Conservation (phyloP, 2,888 invertebrate species). For the Archips crataeganus region DNA sequence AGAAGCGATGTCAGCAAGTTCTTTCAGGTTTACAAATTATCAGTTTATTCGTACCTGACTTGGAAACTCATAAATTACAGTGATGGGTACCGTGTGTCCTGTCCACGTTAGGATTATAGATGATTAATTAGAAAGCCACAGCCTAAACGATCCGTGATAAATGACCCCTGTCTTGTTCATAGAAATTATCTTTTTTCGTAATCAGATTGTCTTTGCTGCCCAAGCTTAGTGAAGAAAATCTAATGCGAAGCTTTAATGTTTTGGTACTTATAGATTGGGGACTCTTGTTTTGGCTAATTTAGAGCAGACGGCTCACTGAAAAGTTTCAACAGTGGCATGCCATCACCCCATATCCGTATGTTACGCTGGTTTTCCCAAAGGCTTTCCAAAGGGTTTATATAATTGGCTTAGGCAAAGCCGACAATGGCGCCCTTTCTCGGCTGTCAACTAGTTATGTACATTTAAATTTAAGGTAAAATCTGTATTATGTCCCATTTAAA, state of each 20-base stretch:
- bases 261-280: background rate
- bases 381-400: slow-evolving; percentile 56
- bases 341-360: slow-evolving; percentile 30
- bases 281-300: slow-evolving; percentile 19
- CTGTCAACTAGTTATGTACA: slow-evolving; percentile 52
- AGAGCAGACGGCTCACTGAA: slow-evolving; percentile 19
- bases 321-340: slow-evolving; percentile 29
- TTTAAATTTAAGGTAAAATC: slow-evolving; percentile 54
- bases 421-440: slow-evolving; percentile 41
- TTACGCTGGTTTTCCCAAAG: slow-evolving; percentile 47
- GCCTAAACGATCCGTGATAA: slow-evolving; percentile 26
- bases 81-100: slow-evolving; percentile 17
- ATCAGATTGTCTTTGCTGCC: background rate
- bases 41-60: background rate
- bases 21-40: background rate
- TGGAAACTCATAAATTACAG: slow-evolving; percentile 21
- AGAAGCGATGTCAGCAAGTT: background rate
- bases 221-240: background rate
- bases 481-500: slow-evolving; percentile 51
- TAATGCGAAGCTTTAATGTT: background rate
- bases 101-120: slow-evolving; percentile 34
- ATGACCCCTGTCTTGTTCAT: slow-evolving; percentile 22
- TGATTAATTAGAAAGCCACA: slow-evolving; percentile 31
- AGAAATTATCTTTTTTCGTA: slow-evolving; percentile 15
- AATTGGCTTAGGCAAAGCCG: slow-evolving; percentile 60